Base-by-base conservation (phyloP, 2,797 vertebrate genomes). In the Hippopotamyrus pictus region DNA sequence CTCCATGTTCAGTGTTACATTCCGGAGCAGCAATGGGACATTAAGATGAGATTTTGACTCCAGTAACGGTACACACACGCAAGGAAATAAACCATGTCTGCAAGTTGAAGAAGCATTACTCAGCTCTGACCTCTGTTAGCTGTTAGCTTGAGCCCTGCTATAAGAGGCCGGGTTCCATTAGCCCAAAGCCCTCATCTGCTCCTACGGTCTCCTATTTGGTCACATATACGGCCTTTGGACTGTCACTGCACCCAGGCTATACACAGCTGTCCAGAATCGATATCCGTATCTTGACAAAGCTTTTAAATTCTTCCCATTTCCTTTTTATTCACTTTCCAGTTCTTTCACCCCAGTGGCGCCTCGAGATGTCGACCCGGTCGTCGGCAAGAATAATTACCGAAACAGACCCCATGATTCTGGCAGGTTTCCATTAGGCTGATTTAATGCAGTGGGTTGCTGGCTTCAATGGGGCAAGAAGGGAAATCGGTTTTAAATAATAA, bases 401-500 rank as follows among this genome's bases (percentile, higher is more conserved):
- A 79, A 44, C 33, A n/a, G 73, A 69, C 65, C 44, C 37, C 17
- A 41, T 44, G 1, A 79, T 44, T 41, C 33, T 44, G 73, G 73
- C 33, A n/a, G 73, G 3, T 17, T 79, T 79, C 33, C 73, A 44
- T 79, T 79, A 44, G 73, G 37, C 37, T 79, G 73, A 79, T 79
- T 79, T 79, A 44, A 79, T 41, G 37, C 33, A 19, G 29, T 3
- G 12, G 17, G 17, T 76, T 5, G 1, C 33, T 44, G 37, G 5
- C 37, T 79, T 19, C 73, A 44, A 44, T 44, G 37, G 37, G 37
- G 37, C 37, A 19, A 79, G 44, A 79, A 69, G 11, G 2, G 5
- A 79, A 79, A 79, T 79, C 73, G 0, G 73, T 79, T 79, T 79
- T 79, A 79, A 76, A 76, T 6, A 79, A 79, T 79, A 44, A 79